These are phyloP conservation scores for Ochlodes sylvanus DNA, from an alignment of 2,888 invertebrate species.

Conservation along the genomic window DNA sequence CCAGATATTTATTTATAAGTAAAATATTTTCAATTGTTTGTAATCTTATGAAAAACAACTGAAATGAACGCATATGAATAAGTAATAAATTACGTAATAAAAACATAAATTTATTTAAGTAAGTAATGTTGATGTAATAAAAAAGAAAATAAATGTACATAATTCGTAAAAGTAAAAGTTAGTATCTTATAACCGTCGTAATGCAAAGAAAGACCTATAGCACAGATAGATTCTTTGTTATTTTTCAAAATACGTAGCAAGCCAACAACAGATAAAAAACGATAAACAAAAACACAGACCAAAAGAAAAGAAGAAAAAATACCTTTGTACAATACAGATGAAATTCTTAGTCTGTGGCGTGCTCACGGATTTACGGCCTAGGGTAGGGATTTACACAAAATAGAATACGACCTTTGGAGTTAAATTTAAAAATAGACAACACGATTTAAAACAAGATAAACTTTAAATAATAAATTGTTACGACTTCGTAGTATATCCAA, in stretches of 20 bases:
- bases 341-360: background rate
- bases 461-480: background rate
- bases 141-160: conserved; percentile 1
- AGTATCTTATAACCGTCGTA: background rate
- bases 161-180: conserved; percentile 21
- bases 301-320: too few relatives aligned
- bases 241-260: background rate
- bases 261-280: background rate
- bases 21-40: too few relatives aligned
- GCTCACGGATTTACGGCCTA: background rate
- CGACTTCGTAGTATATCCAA: background rate
- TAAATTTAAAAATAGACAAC: background rate
- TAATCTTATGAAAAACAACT: too few relatives aligned
- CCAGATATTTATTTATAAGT: too few relatives aligned
- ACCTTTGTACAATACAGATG: background rate
- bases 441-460: background rate
- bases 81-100: background rate
- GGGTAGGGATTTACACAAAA: background rate
- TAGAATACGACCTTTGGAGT: background rate
- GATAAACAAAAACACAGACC: background rate
- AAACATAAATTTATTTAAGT: background rate
- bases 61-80: too few relatives aligned
- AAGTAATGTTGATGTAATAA: background rate
- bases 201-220: background rate
- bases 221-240: background rate